These are phyloP conservation scores for Mesitornis unicolor DNA, from an alignment of 2,113 vertebrate genomes.

Conservation along the genomic window DNA sequence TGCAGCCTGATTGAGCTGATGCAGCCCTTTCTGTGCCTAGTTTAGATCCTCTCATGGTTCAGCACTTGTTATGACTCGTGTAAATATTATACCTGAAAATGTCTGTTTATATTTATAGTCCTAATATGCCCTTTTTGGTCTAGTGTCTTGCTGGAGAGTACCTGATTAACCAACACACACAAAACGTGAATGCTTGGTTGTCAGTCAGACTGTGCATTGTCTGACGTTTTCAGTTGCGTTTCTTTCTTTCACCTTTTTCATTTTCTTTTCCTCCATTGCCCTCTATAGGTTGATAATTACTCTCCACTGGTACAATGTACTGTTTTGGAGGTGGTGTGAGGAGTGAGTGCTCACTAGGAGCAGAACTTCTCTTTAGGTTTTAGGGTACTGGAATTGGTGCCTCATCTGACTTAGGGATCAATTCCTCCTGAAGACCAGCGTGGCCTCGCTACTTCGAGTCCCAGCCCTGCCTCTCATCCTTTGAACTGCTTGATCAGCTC, in stretches of 20 bases:
- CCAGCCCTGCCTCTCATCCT: neutral
- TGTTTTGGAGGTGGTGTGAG: neutral
- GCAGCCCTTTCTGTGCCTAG: neutral
- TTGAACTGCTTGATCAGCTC: neutral
- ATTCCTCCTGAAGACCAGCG: neutral
- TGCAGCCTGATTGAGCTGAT: neutral
- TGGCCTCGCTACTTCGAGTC: neutral
- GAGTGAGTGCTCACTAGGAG: neutral
- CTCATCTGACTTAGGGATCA: neutral
- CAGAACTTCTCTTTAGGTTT: neutral
- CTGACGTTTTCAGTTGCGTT: neutral
- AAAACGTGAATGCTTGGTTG: neutral
- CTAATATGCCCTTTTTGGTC: neutral
- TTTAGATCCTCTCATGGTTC: neutral
- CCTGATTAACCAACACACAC: neutral
- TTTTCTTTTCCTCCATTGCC: constrained; percentile 65
- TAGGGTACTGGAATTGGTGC: neutral
- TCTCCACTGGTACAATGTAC: neutral
- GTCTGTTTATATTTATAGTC: neutral
- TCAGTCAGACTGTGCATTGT: neutral
- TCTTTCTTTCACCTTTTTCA: constrained; percentile 7
- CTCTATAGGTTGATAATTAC: constrained; percentile 62
- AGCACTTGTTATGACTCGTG: neutral
- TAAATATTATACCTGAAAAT: neutral
- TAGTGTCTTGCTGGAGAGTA: neutral